Conservation (phyloP, 92 coral and sea anemone genomes). For the Epizoanthus illoricatus region DNA sequence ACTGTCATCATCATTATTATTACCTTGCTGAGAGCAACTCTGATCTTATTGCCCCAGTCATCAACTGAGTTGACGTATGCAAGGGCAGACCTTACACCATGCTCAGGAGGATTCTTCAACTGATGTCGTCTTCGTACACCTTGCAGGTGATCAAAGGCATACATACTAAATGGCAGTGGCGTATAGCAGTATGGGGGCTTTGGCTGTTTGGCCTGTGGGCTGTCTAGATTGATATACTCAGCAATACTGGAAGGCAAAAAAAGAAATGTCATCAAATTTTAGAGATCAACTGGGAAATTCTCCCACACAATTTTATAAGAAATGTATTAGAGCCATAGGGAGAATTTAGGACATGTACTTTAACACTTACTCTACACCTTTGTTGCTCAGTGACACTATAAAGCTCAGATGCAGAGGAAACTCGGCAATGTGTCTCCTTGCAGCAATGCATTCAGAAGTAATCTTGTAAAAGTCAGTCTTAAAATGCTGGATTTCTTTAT, state of each 20-base stretch:
- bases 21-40: conserved; percentile 64
- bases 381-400: conserved; percentile 66
- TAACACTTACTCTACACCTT: conserved; percentile 80
- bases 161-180: conserved; percentile 65
- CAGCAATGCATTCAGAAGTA: conserved; percentile 68
- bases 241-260: conserved; percentile 55
- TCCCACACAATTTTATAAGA: background rate
- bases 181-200: conserved; percentile 71
- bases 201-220: conserved; percentile 41
- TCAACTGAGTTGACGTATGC: conserved; percentile 62
- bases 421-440: conserved; percentile 59
- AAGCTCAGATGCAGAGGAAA: conserved; percentile 68
- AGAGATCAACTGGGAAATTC: background rate
- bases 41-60: conserved; percentile 75
- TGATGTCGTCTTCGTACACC: conserved; percentile 73
- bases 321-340: background rate
- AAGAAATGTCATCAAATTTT: too few species aligned
- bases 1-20: too few species aligned
- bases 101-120: conserved; percentile 58
- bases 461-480: conserved; percentile 64
- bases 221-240: conserved; percentile 69
- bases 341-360: too few species aligned
- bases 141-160: conserved; percentile 84
- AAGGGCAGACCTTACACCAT: conserved; percentile 55
- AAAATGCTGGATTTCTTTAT: conserved; percentile 43